phyloP scores from a whole-genome alignment of 2,113 vertebrate species.

The Percina caprodes region DNA sequence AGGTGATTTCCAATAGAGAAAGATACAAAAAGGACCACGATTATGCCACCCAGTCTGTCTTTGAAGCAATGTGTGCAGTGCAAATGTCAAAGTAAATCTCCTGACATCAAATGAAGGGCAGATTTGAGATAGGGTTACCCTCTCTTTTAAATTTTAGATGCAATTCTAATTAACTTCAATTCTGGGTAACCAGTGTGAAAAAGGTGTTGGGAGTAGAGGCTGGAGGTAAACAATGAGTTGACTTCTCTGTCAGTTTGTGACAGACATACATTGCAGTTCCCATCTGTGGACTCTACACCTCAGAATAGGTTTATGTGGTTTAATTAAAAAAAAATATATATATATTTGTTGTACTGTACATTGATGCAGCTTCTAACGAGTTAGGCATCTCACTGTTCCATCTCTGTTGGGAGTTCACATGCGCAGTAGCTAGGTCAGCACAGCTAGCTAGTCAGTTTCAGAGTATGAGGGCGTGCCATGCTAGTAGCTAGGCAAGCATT shows the following conservation, averaged over 20 bases:
- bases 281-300: not conserved
- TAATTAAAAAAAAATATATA: too few relatives aligned
- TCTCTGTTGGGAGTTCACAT: too few relatives aligned
- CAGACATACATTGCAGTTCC: not conserved
- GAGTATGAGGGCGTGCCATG: too few relatives aligned
- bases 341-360: too few relatives aligned
- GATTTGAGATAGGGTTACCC: constrained; percentile 25
- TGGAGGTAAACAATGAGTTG: not conserved
- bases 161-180: constrained; percentile 76
- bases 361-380: too few relatives aligned
- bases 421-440: too few relatives aligned
- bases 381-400: too few relatives aligned
- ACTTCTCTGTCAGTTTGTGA: constrained; percentile 13
- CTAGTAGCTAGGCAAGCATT: too few relatives aligned
- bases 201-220: not conserved
- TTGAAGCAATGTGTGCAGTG: constrained; percentile 5
- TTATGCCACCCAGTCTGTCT: constrained; percentile 33
- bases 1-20: not conserved
- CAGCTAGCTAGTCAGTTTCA: too few relatives aligned
- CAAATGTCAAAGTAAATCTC: constrained; percentile 53
- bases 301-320: too few relatives aligned
- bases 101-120: constrained; percentile 68
- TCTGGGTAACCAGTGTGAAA: constrained; percentile 34
- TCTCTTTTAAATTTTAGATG: constrained; percentile 73
- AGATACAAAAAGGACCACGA: constrained; percentile 35